A percentile compares a stretch with the other conserved stretches of the same genome.
Evolutionary conservation across 2,888 invertebrate species (phyloP).

Genomic region (Penaeus monodon): DNA sequence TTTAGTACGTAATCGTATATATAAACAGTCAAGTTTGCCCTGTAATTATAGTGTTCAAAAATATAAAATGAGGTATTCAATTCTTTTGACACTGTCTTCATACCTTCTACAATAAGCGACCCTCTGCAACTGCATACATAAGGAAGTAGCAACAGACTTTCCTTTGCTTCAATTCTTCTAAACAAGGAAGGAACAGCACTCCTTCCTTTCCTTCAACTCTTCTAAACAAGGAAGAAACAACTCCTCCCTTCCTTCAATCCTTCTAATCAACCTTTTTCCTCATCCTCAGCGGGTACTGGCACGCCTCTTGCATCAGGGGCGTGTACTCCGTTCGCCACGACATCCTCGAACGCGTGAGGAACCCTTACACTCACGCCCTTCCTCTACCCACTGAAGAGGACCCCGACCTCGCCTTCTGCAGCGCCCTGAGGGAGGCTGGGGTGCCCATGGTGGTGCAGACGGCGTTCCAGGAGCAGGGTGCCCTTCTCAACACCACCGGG

Average conservation of each 20-base stretch:
- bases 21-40: too few relatives aligned
- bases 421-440: conserved; percentile 35
- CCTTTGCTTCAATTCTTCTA: too few relatives aligned
- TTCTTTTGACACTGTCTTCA: too few relatives aligned
- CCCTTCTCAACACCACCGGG: conserved; percentile 17
- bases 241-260: not conserved
- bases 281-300: conserved; percentile 21
- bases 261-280: not conserved
- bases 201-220: too few relatives aligned
- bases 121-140: too few relatives aligned
- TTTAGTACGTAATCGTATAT: too few relatives aligned
- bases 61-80: too few relatives aligned
- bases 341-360: conserved; percentile 4
- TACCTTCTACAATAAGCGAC: too few relatives aligned
- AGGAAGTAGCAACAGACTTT: too few relatives aligned
- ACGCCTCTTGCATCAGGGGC: conserved; percentile 26
- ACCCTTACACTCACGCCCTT: conserved; percentile 22
- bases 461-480: conserved; percentile 23
- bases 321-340: conserved; percentile 30
- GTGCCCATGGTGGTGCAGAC: conserved; percentile 44
- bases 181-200: too few relatives aligned
- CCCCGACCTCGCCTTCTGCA: conserved; percentile 29
- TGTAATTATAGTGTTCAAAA: too few relatives aligned
- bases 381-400: not conserved
- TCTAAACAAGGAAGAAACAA: too few relatives aligned